These are phyloP conservation scores for Lasioglossum baleicum DNA, from an alignment of 1,140 invertebrate genomes.

Conservation along the genomic window DNA sequence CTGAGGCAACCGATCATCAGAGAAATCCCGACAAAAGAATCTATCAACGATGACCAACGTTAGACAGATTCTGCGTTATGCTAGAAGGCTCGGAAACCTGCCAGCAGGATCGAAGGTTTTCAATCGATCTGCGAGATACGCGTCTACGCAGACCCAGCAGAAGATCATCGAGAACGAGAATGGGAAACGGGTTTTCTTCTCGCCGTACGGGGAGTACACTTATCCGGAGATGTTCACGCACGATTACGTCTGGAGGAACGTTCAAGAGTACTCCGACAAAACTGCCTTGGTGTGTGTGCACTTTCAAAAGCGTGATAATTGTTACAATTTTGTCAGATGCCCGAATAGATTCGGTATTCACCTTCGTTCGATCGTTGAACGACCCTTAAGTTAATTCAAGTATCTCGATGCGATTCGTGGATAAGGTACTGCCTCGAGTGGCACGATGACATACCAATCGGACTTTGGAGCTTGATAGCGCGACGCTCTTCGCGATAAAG, in stretches of 20 bases:
- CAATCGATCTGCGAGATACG: slow-evolving; percentile 42
- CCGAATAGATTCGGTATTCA: no score
- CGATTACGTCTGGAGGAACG: slow-evolving; percentile 84
- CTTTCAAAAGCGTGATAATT: no score
- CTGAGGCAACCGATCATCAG: neutral
- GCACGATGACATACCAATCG: no score
- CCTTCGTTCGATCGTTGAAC: no score
- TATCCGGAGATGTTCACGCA: slow-evolving; percentile 80
- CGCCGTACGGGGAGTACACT: slow-evolving; percentile 79
- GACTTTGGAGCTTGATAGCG: no score
- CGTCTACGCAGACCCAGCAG: slow-evolving; percentile 43
- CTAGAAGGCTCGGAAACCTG: slow-evolving; percentile 7
- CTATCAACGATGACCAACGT: slow-evolving; percentile 14
- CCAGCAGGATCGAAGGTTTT: slow-evolving; percentile 25
- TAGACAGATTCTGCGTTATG: slow-evolving; percentile 13
- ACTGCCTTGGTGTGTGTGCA: slow-evolving; percentile 80
- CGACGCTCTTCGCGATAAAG: no score
- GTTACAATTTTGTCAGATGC: no score
- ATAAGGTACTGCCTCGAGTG: no score
- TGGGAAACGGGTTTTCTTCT: slow-evolving; percentile 70
- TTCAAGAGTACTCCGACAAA: slow-evolving; percentile 82
- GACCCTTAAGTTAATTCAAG: no score
- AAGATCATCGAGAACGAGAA: slow-evolving; percentile 66
- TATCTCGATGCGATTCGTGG: no score
- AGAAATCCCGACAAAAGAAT: no score